phyloP scores from a whole-genome alignment of 1,140 invertebrate species.

The Halesus radiatus region DNA sequence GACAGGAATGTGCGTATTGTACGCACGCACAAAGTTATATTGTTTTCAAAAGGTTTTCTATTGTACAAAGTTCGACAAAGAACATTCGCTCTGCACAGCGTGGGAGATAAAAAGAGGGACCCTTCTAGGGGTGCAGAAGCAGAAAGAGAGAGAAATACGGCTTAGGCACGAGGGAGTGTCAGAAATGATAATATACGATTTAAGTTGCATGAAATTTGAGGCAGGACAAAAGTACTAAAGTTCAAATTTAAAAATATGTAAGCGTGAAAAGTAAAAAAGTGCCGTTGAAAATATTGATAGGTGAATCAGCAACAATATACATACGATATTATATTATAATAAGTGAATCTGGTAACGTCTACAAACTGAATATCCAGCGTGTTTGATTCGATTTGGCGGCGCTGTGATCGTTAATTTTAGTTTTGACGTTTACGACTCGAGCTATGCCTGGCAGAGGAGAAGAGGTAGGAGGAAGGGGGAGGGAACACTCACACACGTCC shows the following conservation, averaged over 20 bases:
- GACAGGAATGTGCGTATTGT: neutral
- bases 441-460: neutral
- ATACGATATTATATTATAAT: too few relatives aligned
- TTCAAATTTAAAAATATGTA: neutral
- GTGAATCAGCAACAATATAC: too few relatives aligned
- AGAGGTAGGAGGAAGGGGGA: neutral
- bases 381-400: constrained; percentile 40
- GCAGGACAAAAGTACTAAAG: neutral
- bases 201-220: neutral
- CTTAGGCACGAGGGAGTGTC: constrained; percentile 29
- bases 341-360: neutral
- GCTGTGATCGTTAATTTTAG: constrained; percentile 49
- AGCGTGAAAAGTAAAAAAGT: neutral
- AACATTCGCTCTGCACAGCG: constrained; percentile 19
- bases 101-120: constrained; percentile 39
- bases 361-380: neutral
- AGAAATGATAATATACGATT: constrained; percentile 22
- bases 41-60: constrained; percentile 25
- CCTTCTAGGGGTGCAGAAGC: constrained; percentile 17
- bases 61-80: constrained; percentile 58
- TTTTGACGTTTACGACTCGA: constrained; percentile 55
- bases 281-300: too few relatives aligned
- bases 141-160: constrained; percentile 27
- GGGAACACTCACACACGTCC: neutral
- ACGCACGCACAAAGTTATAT: constrained; percentile 6